These are phyloP conservation scores for Sebastiscus tertius DNA, from an alignment of 2,797 vertebrate species.

Conservation along the genomic window DNA sequence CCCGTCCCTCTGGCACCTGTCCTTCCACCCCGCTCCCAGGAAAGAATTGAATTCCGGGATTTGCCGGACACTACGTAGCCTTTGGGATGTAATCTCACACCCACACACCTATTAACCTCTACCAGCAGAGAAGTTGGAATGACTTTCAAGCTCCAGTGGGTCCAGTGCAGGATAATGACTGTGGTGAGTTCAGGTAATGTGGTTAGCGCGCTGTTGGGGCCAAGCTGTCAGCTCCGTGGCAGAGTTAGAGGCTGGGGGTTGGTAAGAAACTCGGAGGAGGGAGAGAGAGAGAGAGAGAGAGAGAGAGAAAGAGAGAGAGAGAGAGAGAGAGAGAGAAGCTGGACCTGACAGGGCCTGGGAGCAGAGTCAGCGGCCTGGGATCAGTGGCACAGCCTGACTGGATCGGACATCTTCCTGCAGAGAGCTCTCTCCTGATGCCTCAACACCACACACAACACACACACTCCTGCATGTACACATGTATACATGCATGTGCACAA, in stretches of 20 bases:
- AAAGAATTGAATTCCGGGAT: conserved; percentile 62
- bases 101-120: conserved; percentile 72
- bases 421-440: conserved; percentile 41
- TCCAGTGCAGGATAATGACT: conserved; percentile 74
- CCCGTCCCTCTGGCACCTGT: conserved; percentile 44
- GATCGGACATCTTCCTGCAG: conserved; percentile 69
- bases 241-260: conserved; percentile 44
- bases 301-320: conserved; percentile 9
- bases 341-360: conserved; percentile 63
- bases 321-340: conserved; percentile 29
- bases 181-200: conserved; percentile 79
- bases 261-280: conserved; percentile 38
- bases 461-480: not conserved
- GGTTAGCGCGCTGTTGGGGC: conserved; percentile 74
- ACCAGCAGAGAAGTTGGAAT: conserved; percentile 71
- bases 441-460: conserved; percentile 11
- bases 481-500: not conserved
- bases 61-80: conserved; percentile 51
- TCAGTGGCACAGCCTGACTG: conserved; percentile 59
- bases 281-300: conserved; percentile 3
- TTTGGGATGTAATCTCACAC: conserved; percentile 70
- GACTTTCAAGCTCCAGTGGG: conserved; percentile 78
- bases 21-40: conserved; percentile 45
- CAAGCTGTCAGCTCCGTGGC: conserved; percentile 72
- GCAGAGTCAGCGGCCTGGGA: conserved; percentile 62